Evolutionary conservation across 2,888 invertebrate genomes (phyloP).

Genomic region (Chrysolina americana): DNA sequence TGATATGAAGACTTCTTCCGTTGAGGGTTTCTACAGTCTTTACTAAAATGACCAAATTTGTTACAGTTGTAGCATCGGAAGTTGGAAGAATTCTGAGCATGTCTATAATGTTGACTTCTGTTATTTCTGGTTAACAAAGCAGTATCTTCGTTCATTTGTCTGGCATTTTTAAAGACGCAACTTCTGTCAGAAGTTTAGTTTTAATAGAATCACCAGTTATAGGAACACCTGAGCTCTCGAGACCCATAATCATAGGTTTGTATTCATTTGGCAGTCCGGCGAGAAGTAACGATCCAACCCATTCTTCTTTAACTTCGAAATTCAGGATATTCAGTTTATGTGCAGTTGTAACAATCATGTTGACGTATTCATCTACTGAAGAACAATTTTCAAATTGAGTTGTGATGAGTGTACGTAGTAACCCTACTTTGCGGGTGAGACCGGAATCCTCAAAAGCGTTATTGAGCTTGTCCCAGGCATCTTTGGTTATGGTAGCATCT

Average conservation of each 20-base stretch:
- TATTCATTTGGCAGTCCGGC: neutral
- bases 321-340: neutral
- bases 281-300: neutral
- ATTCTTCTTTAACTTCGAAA: neutral
- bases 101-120: neutral
- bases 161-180: neutral
- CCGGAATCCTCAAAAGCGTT: neutral
- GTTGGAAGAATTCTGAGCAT: neutral
- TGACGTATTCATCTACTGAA: slow-evolving; percentile 30
- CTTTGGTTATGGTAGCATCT: neutral
- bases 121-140: neutral
- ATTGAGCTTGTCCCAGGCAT: neutral
- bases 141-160: neutral
- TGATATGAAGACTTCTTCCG: neutral
- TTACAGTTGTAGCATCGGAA: neutral
- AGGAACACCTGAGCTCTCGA: neutral
- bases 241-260: neutral
- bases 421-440: too few species aligned
- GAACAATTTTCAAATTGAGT: slow-evolving; percentile 27
- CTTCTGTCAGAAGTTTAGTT: neutral
- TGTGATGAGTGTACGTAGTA: slow-evolving; percentile 19
- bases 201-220: neutral
- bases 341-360: slow-evolving; percentile 10
- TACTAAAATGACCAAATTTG: neutral
- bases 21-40: neutral